phyloP scores from a whole-genome alignment of 2,113 vertebrate species.

The Albula goreensis region DNA sequence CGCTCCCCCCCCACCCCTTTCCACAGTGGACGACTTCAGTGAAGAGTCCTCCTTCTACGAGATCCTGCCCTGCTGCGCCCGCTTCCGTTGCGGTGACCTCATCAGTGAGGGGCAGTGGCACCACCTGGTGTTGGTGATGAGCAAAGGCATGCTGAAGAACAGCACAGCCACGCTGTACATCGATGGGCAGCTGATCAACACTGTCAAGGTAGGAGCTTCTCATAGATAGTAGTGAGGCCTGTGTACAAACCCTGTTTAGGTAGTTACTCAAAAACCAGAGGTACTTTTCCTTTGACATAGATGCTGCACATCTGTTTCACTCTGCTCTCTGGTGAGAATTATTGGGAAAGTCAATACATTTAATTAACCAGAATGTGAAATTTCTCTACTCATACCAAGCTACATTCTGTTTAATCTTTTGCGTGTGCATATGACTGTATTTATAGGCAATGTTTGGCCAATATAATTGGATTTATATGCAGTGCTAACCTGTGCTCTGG shows the following conservation, averaged over 20 bases:
- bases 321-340: no score
- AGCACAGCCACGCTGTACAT: conserved; percentile 91
- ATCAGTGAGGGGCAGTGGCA: conserved; percentile 96
- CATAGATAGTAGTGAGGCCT: background rate
- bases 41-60: conserved; percentile 96
- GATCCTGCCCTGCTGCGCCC: conserved; percentile 92
- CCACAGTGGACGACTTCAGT: conserved; percentile 87
- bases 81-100: conserved; percentile 91
- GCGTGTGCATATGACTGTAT: no score
- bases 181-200: conserved; percentile 87
- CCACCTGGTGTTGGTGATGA: conserved; percentile 94
- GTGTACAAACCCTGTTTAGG: background rate
- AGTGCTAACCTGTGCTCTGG: no score
- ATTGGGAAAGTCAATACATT: no score
- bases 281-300: background rate
- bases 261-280: no score
- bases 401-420: no score
- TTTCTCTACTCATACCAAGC: no score
- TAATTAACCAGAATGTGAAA: no score
- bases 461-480: no score
- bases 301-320: no score
- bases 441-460: no score
- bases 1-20: conserved; percentile 23
- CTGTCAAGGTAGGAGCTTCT: conserved; percentile 81
- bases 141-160: conserved; percentile 97